Evolutionary conservation across 1,140 invertebrate genomes (phyloP).

Genomic region (Ooceraea biroi): DNA sequence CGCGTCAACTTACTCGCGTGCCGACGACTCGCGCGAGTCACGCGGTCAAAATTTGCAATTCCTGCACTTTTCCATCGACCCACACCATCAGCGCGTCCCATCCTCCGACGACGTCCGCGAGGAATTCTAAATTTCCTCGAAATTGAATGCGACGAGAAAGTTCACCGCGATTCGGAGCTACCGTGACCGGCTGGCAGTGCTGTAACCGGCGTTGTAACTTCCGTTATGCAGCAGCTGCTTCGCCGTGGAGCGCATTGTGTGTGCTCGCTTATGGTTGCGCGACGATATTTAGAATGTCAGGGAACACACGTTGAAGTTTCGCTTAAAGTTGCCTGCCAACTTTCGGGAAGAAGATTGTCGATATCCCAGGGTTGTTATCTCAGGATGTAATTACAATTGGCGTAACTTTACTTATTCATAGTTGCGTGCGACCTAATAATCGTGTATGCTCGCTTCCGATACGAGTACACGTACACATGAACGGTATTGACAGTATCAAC

Average conservation of each 20-base stretch:
- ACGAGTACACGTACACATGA: no score
- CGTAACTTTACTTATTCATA: background rate
- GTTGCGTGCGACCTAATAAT: background rate
- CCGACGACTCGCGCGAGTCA: conserved; percentile 2
- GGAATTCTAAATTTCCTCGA: conserved; percentile 62
- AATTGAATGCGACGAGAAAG: conserved; percentile 47
- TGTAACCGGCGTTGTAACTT: conserved; percentile 51
- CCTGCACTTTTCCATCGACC: conserved; percentile 4
- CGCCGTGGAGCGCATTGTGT: background rate
- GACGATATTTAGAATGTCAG: conserved; percentile 37
- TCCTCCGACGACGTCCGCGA: background rate
- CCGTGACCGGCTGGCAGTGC: background rate
- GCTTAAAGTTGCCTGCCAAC: conserved; percentile 6
- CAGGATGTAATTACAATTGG: background rate
- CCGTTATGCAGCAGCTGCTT: conserved; percentile 34
- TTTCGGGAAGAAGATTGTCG: background rate
- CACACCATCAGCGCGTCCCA: background rate
- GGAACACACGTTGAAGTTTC: conserved; percentile 15
- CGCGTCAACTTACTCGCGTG: conserved; percentile 27
- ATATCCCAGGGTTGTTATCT: background rate
- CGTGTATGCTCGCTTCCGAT: no score
- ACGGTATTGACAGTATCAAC: no score
- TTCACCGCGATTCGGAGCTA: conserved; percentile 45
- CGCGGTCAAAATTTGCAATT: conserved; percentile 69
- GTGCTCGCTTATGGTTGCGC: conserved; percentile 6